Conservation (phyloP, 1,140 invertebrate species). For the Metaphire vulgaris region DNA sequence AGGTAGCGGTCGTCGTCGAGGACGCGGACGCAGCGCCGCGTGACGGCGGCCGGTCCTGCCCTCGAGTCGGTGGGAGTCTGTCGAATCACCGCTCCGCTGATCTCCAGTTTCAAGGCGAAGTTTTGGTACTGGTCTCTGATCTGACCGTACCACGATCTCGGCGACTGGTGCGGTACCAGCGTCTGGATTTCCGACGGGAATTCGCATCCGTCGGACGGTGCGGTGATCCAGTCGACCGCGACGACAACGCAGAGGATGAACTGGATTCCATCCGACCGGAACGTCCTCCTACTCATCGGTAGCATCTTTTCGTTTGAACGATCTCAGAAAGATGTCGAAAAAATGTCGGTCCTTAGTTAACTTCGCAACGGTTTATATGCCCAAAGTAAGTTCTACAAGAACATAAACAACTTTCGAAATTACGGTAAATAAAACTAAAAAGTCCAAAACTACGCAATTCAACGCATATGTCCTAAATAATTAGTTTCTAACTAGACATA, state of each 20-base stretch:
- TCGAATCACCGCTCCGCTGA: background rate
- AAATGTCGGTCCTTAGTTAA: too few relatives aligned
- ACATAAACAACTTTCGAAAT: too few relatives aligned
- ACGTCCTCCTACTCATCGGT: background rate
- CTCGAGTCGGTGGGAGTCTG: background rate
- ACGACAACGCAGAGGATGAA: background rate
- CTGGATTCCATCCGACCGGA: too few relatives aligned
- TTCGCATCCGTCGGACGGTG: background rate
- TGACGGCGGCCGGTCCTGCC: background rate
- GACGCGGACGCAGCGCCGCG: background rate
- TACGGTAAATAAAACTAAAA: too few relatives aligned
- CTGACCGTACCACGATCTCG: background rate
- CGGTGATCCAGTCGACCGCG: background rate
- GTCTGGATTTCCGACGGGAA: background rate
- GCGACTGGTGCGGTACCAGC: background rate
- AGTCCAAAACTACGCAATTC: too few relatives aligned
- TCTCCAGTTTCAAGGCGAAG: background rate
- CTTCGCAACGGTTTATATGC: background rate
- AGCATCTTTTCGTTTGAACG: background rate
- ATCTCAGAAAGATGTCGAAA: too few relatives aligned
- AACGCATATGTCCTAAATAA: too few relatives aligned
- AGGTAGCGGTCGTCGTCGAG: background rate
- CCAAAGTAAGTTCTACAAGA: background rate
- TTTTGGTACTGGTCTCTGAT: background rate
- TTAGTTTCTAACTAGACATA: too few relatives aligned